Conservation (phyloP, 2,797 vertebrate genomes). For the Gallirallus australis region DNA sequence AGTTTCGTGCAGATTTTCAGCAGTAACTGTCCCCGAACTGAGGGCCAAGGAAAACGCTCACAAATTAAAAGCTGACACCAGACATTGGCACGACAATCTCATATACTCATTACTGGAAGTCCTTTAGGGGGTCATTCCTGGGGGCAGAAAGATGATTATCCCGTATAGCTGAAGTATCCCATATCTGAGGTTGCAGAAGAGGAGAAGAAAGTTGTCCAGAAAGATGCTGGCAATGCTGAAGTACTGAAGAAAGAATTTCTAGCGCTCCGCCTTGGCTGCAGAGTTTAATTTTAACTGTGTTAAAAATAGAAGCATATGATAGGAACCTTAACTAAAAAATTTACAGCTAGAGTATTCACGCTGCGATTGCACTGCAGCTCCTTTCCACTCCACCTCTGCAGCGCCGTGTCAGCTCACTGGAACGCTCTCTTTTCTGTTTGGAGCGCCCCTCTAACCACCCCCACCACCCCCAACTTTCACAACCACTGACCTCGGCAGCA, state of each 20-base stretch:
- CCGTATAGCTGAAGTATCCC: slow-evolving; percentile 1
- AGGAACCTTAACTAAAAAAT: slow-evolving; percentile 55
- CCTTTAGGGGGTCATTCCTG: not conserved
- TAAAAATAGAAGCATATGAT: slow-evolving; percentile 52
- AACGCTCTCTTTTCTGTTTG: not conserved
- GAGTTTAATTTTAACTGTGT: slow-evolving; percentile 60
- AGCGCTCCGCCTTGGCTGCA: slow-evolving; percentile 2
- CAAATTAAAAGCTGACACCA: slow-evolving; percentile 48
- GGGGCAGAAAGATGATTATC: not conserved
- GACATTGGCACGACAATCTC: not conserved
- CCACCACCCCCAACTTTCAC: not conserved
- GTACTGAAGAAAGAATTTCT: slow-evolving; percentile 41
- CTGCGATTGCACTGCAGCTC: not conserved
- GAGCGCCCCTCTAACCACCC: not conserved
- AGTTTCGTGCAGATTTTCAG: slow-evolving; percentile 21
- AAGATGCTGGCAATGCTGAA: slow-evolving; percentile 42
- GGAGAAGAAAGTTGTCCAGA: slow-evolving; percentile 15
- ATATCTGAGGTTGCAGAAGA: not conserved
- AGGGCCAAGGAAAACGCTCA: not conserved
- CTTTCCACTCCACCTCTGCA: not conserved
- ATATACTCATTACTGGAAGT: not conserved
- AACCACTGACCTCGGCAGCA: not conserved
- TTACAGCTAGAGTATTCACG: not conserved
- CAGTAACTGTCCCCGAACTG: not conserved
- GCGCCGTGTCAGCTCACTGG: rapidly evolving